Conservation (phyloP, 2,113 vertebrate genomes). For the Thermophis baileyi region DNA sequence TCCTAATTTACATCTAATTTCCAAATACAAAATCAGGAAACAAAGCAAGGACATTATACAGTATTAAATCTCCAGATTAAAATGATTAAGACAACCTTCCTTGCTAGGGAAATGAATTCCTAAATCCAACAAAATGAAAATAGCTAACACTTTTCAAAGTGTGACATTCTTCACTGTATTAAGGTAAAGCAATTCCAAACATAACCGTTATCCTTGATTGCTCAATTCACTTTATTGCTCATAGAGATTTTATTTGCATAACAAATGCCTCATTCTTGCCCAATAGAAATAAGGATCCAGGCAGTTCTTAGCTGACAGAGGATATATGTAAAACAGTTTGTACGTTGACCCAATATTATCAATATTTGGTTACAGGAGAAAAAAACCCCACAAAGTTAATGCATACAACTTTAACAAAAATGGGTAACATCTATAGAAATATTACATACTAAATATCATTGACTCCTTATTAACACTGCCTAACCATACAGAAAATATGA, state of each 20-base stretch:
- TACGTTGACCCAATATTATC: constrained; percentile 22
- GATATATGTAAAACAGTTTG: constrained; percentile 14
- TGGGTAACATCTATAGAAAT: neutral
- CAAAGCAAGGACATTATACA: neutral
- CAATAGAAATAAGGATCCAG: constrained; percentile 6
- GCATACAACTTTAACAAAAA: neutral
- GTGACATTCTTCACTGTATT: neutral
- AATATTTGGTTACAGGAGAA: neutral
- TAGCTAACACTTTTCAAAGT: neutral
- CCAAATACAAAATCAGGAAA: neutral
- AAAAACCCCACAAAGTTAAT: neutral
- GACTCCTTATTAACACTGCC: neutral
- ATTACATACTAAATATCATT: neutral
- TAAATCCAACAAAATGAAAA: neutral
- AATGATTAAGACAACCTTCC: neutral
- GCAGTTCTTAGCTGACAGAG: constrained; percentile 8
- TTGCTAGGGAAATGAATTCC: neutral
- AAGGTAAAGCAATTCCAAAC: neutral
- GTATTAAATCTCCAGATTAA: neutral
- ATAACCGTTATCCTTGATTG: constrained; percentile 30
- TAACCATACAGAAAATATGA: neutral
- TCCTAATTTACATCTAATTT: neutral
- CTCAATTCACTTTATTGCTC: constrained; percentile 23
- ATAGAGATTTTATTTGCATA: constrained; percentile 4
- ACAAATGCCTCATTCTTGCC: constrained; percentile 43